Evolutionary conservation across 2,113 vertebrate species (phyloP), one percentile per base, ranked within the genome.

Genomic region (Arothron firmamentum): DNA sequence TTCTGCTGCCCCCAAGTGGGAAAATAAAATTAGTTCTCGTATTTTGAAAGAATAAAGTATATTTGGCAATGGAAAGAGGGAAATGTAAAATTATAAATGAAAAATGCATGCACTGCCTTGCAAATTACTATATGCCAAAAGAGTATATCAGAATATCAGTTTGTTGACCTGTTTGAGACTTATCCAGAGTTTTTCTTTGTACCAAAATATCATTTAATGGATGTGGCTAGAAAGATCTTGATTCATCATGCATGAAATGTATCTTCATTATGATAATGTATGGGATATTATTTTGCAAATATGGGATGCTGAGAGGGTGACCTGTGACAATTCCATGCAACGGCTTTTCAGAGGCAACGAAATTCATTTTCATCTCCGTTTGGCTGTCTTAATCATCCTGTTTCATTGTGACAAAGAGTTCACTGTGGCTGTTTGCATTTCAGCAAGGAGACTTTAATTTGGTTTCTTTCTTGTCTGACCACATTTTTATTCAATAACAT

Each of bases 341-440:
- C 81, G 87, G 65, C 67, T 86, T 75, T 54, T 25, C 65, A 67
- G 84, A 89, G 75, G 79, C 81, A 71, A 70, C 86, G 82, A 81
- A 92, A 92, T 93, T 91, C 87, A 91, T 93, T 92, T 91, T 91
- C 90, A 90, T 92, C 88, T 88, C 78, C 75, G 74, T 78, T 15
- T 78, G 82, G 81, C 83, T 78, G 79, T 85, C 87, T 77, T 91
- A 92, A 90, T 92, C 90, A 90, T 86, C 83, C 72, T 83, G 80
- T 83, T 81, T 91, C 74, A 88, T 75, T 85, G 79, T 87, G 85
- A 91, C 85, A 85, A 77, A 90, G 89, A 86, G 87, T 86, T 87
- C 80, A 80, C 88, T 83, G 85, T 80, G 72, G 70, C 73, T 63
- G 83, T 83, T 85, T 76, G 80, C 83, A 86, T 68, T 86, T 81